Conservation (phyloP, 1,140 invertebrate species). For the Camponotus vicinus region DNA sequence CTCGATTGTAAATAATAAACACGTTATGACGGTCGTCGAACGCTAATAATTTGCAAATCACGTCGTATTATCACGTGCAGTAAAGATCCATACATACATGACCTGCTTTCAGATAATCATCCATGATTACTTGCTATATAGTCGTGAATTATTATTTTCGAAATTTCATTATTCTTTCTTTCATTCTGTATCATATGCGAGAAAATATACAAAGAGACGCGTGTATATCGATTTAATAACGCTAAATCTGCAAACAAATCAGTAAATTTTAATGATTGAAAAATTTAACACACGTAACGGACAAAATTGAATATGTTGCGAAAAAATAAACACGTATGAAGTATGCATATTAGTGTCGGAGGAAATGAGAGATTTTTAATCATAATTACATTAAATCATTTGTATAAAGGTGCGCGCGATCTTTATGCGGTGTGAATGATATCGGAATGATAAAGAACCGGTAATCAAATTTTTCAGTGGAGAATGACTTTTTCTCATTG, state of each 20-base stretch:
- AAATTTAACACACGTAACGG: too few species aligned
- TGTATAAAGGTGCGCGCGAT: neutral
- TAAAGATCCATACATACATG: neutral
- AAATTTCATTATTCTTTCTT: neutral
- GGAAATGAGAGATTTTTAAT: constrained; percentile 8
- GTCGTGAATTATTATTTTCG: constrained; percentile 17
- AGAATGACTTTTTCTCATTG: constrained; percentile 16
- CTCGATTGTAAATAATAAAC: constrained; percentile 62
- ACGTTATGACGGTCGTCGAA: constrained; percentile 25
- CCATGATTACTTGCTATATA: neutral
- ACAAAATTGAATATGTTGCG: too few species aligned
- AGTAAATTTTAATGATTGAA: too few species aligned
- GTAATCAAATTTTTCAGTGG: constrained; percentile 35
- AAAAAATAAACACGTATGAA: too few species aligned
- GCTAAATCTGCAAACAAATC: too few species aligned
- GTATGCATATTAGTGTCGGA: too few species aligned
- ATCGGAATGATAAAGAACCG: constrained; percentile 7
- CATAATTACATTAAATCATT: constrained; percentile 60
- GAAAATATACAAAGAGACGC: too few species aligned
- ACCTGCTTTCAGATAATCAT: neutral
- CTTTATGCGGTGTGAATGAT: constrained; percentile 24
- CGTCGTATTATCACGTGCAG: constrained; percentile 26
- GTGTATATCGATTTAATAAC: too few species aligned
- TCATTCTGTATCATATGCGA: neutral
- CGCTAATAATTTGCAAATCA: constrained; percentile 46